These are phyloP conservation scores for Pseudomyrmex dendroicus DNA, from an alignment of 1,140 invertebrate genomes.

Conservation along the genomic window DNA sequence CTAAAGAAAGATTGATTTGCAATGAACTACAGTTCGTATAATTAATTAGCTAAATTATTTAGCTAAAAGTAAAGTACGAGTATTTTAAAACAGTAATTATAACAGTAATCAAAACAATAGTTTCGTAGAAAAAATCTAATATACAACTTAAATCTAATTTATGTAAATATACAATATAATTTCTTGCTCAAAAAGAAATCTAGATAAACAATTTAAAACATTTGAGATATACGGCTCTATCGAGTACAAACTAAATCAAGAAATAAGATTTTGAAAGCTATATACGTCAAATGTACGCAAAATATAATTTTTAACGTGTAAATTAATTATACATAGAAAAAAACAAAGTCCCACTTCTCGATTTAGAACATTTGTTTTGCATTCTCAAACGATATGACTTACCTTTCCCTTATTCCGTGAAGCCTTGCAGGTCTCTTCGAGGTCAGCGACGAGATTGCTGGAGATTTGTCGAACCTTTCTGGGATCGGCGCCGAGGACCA, in stretches of 20 bases:
- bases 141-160: no score
- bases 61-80: background rate
- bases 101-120: no score
- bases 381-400: background rate
- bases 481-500: slow-evolving; percentile 87
- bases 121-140: no score
- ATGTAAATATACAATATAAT: no score
- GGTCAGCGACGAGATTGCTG: slow-evolving; percentile 86
- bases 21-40: background rate
- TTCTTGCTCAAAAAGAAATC: no score
- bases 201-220: no score
- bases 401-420: slow-evolving; percentile 77
- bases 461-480: slow-evolving; percentile 87
- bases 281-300: no score
- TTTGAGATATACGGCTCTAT: no score
- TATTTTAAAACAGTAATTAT: background rate
- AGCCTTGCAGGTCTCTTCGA: slow-evolving; percentile 86
- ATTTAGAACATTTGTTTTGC: background rate
- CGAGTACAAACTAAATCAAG: no score
- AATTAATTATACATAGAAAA: background rate
- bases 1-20: slow-evolving; percentile 49
- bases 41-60: slow-evolving; percentile 28
- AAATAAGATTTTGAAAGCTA: no score
- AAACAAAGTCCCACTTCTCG: background rate
- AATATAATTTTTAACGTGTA: no score